A percentile compares a stretch with the other conserved stretches of the same genome.
Evolutionary conservation across 2,113 vertebrate genomes (phyloP).

Genomic region (Gorsachius goisagi): DNA sequence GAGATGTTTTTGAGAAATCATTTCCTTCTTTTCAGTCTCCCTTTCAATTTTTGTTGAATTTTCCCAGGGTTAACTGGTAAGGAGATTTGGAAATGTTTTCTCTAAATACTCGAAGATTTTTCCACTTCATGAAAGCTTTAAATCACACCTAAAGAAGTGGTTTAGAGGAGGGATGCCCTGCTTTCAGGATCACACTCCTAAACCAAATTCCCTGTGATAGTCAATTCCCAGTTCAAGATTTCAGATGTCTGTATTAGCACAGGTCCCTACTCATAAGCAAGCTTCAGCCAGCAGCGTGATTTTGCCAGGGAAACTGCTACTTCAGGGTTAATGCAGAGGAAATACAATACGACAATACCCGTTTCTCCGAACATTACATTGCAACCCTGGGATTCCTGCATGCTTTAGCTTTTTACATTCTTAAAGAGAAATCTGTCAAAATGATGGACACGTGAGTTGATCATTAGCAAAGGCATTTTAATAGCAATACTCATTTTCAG

Average conservation of each 20-base stretch:
- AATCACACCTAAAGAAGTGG: neutral
- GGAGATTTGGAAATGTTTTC: neutral
- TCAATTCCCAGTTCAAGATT: neutral
- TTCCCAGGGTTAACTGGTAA: neutral
- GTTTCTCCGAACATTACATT: neutral
- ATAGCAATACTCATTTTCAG: slow-evolving; percentile 35
- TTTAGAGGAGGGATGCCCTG: neutral
- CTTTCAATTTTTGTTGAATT: neutral
- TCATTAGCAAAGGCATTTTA: slow-evolving; percentile 60
- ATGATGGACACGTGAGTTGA: slow-evolving; percentile 7
- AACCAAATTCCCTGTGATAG: neutral
- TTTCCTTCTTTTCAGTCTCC: neutral
- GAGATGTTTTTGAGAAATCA: neutral
- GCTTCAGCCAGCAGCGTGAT: neutral
- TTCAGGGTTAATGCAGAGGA: slow-evolving; percentile 27
- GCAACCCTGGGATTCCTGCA: neutral
- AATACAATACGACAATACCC: neutral
- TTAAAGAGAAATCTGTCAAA: slow-evolving; percentile 54
- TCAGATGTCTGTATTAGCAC: neutral
- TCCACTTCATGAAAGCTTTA: neutral
- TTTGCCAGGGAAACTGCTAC: neutral
- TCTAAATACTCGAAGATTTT: neutral
- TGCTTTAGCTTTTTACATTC: slow-evolving; percentile 10
- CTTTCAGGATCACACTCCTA: neutral
- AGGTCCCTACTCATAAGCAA: neutral